Base-by-base conservation (phyloP, 2,888 invertebrate genomes). In the Ornithoptera priamus region DNA sequence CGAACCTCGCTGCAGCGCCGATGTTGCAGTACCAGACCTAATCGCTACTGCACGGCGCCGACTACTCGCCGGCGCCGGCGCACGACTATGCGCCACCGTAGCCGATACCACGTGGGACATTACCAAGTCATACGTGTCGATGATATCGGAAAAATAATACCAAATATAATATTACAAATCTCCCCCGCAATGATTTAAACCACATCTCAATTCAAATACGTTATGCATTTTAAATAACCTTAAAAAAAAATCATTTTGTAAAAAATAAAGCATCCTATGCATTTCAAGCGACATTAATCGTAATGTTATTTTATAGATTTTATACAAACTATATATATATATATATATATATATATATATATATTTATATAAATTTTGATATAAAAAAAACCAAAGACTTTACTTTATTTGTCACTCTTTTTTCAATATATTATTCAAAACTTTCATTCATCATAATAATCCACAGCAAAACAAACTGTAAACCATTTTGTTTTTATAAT, bases 1-100 rank as follows among this genome's bases (percentile, higher is more conserved):
- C 98, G 77, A 98, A 98, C 93, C 95, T 99, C 82, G 96, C 98
- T 71, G 97, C 98, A 73, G 97, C 98, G 79, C 98, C 98, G 71
- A 98, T 99, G 97, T 94, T 99, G 77, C 99, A 99, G 87, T 99
- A 99, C 93, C 99, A 99, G 93, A 97, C 97, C 96, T 97, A 97
- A 97, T 97, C 94, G 92, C 77, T 93, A 85, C 93, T 93, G 72
- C 92, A 92, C 90, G 92, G 92, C 89, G 93, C 92, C 86, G 92
- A 91, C 76, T 91, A 90, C 81, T 85, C 90, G 78, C 85, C 88
- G 89, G 88, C 92, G 87, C 87, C 90, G 84, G 87, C 89, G 86
- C 90, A 88, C 77, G 93, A 93, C 80, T 92, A 89, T 82, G 87
- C 91, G 76, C 85, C 90, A 68, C 88, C 90, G 74, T 91, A 89